A percentile compares a stretch with the other conserved stretches of the same genome.
Evolutionary conservation across 2,113 vertebrate species (phyloP).

Genomic region (Parotia lawesii): DNA sequence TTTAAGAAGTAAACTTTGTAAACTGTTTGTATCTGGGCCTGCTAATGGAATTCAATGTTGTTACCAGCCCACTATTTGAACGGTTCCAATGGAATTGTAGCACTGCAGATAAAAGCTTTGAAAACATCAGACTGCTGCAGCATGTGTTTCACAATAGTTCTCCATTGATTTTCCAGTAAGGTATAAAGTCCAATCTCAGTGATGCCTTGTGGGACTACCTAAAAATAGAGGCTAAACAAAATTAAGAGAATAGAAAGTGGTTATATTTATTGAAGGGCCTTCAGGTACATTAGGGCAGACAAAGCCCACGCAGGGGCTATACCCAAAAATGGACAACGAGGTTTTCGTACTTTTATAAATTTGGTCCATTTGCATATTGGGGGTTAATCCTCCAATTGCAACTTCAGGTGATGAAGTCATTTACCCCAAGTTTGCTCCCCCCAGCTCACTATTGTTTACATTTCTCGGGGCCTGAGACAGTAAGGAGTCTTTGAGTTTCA

Average conservation of each 20-base stretch:
- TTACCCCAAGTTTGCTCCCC: background rate
- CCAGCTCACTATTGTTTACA: background rate
- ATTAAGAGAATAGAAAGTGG: background rate
- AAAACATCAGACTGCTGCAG: background rate
- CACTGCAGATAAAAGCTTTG: background rate
- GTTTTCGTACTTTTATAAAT: background rate
- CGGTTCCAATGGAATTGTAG: background rate
- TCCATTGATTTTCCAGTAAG: background rate
- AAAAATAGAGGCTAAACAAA: background rate
- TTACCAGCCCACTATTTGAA: background rate
- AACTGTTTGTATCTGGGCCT: background rate
- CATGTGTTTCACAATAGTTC: background rate
- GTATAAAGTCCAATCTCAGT: background rate
- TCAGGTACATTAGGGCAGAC: background rate
- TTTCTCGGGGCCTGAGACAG: background rate
- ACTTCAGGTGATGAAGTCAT: background rate
- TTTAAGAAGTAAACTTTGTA: background rate
- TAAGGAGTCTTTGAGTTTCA: background rate
- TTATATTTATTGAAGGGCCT: background rate
- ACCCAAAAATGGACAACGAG: rapidly evolving
- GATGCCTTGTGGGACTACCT: background rate
- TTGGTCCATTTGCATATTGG: background rate
- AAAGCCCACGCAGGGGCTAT: background rate
- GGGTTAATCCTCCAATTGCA: background rate
- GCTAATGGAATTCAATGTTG: background rate